A percentile compares a stretch with the other conserved stretches of the same genome.
phyloP scores from a whole-genome alignment of 2,113 vertebrate genomes.

The Hystrix cristata region DNA sequence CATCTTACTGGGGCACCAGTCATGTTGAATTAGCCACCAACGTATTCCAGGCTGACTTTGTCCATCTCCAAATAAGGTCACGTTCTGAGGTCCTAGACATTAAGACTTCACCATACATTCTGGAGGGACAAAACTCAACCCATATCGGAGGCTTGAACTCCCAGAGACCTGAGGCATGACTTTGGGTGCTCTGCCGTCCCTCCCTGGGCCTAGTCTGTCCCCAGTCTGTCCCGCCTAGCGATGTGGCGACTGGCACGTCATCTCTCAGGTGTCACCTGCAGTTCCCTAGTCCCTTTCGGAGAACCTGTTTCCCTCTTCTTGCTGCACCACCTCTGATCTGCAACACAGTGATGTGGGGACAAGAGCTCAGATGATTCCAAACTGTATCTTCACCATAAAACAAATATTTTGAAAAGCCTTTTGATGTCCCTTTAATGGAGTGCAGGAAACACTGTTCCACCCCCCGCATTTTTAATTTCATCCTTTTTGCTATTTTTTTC shows the following conservation, averaged over 20 bases:
- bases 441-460: constrained; percentile 46
- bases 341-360: fast-evolving
- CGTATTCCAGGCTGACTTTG: background rate
- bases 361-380: constrained; percentile 41
- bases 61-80: background rate
- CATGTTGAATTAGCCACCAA: too few relatives aligned
- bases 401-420: constrained; percentile 87
- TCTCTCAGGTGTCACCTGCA: fast-evolving
- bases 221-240: too few relatives aligned
- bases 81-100: background rate
- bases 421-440: constrained; percentile 84
- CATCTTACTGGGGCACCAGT: background rate
- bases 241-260: fast-evolving
- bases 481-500: constrained; percentile 80
- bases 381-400: constrained; percentile 73
- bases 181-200: fast-evolving
- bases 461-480: constrained; percentile 81
- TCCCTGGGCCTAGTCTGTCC: background rate
- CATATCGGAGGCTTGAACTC: background rate
- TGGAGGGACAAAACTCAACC: background rate
- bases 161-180: fast-evolving
- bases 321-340: background rate
- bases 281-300: background rate
- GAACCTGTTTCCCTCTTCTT: background rate
- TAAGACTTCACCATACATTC: too few relatives aligned